Evolutionary conservation across 2,113 vertebrate genomes (phyloP).

Genomic region (Rana temporaria): DNA sequence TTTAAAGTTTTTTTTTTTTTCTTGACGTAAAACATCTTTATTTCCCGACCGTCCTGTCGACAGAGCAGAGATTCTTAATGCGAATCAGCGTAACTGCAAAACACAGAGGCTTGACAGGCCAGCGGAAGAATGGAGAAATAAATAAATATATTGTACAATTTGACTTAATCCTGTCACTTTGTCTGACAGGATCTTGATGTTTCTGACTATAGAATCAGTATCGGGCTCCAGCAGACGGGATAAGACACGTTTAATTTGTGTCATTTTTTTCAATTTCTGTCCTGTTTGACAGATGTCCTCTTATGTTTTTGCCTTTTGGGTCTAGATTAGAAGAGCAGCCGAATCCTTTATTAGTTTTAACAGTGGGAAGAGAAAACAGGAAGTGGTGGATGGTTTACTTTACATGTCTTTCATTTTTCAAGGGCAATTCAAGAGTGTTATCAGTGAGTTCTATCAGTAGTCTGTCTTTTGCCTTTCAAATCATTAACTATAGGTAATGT

Average conservation of each 20-base stretch:
- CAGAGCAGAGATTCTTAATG: not conserved
- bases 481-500: no score
- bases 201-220: constrained; percentile 11
- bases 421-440: not conserved
- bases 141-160: constrained; percentile 14
- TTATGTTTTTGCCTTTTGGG: constrained; percentile 2
- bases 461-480: no score
- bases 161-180: constrained; percentile 29
- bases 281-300: constrained; percentile 29
- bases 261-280: constrained; percentile 44
- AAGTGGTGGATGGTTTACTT: not conserved
- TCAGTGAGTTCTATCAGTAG: no score
- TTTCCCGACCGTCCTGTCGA: not conserved
- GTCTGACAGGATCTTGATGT: constrained; percentile 29
- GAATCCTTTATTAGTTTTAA: constrained; percentile 21
- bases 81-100: not conserved
- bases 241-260: constrained; percentile 32
- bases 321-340: constrained; percentile 31
- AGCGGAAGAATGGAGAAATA: constrained; percentile 3
- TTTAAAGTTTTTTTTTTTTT: not conserved
- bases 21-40: not conserved
- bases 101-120: not conserved
- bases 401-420: not conserved
- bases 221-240: not conserved
- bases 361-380: not conserved